Conservation (phyloP, 2,797 vertebrate species). For the Acrossocheilus wenchowensis region DNA sequence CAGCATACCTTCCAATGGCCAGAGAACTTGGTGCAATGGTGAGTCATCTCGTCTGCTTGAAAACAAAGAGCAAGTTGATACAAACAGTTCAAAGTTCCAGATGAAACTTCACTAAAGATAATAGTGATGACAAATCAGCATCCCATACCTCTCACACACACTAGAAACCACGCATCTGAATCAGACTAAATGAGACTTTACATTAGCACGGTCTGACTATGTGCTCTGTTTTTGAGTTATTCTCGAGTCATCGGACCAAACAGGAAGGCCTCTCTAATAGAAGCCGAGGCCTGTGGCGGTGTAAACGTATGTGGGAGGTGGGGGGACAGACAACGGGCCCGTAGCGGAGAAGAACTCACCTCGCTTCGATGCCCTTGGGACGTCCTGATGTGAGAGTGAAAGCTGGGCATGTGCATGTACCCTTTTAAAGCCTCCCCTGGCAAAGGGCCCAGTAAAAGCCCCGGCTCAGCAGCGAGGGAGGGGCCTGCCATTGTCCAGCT, state of each 20-base stretch:
- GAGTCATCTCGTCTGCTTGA: conserved; percentile 81
- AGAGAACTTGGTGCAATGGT: conserved; percentile 88
- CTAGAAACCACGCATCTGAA: not conserved
- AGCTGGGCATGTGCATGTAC: conserved; percentile 72
- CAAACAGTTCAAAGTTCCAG: not conserved
- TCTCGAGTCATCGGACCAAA: conserved; percentile 15
- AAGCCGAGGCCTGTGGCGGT: not conserved
- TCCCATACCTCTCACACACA: not conserved
- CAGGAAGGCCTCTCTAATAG: not conserved
- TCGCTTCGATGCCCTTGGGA: conserved; percentile 76
- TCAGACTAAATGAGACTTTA: not conserved
- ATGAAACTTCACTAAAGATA: not conserved
- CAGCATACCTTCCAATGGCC: conserved; percentile 92
- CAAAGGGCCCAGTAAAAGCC: conserved; percentile 80
- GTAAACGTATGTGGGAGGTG: conserved; percentile 15
- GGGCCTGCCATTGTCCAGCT: conserved; percentile 67
- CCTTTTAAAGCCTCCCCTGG: conserved; percentile 91
- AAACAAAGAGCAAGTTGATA: conserved; percentile 26
- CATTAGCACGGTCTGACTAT: not conserved
- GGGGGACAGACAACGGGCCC: conserved; percentile 28
- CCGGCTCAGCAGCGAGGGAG: conserved; percentile 86
- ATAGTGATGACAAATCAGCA: not conserved
- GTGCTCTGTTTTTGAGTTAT: conserved; percentile 12
- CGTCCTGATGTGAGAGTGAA: conserved; percentile 81
- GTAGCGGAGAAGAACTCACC: conserved; percentile 76